Percentiles rank a stretch among this genome's conserved stretches.
These are phyloP conservation scores for Blastomussa wellsi DNA, from an alignment of 92 coral and sea anemone species.

Conservation along the genomic window DNA sequence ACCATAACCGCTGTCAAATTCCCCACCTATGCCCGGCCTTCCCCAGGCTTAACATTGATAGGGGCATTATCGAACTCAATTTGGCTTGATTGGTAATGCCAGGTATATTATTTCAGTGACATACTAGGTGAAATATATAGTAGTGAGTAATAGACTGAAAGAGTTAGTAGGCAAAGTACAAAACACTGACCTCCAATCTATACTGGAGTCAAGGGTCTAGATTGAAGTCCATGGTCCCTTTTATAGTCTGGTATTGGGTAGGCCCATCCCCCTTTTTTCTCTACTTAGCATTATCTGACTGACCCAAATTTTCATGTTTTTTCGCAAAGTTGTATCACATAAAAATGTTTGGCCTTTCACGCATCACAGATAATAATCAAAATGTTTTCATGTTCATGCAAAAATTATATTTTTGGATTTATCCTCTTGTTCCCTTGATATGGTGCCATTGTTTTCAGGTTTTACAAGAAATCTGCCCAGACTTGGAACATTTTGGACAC, in stretches of 20 bases:
- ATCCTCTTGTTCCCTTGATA: neutral
- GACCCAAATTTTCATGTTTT: no score
- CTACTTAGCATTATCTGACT: no score
- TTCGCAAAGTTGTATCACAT: no score
- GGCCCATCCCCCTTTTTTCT: no score
- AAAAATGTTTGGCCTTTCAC: no score
- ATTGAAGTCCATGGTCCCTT: neutral
- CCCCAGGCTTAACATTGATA: no score
- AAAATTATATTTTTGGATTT: neutral
- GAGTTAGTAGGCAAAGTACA: neutral
- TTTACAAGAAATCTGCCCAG: conserved; percentile 65
- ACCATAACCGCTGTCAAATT: no score
- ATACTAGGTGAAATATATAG: neutral
- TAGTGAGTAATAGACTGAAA: neutral
- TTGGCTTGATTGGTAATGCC: no score
- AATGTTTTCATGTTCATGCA: no score
- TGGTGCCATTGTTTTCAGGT: conserved; percentile 40
- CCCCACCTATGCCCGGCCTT: no score
- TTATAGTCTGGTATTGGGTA: neutral
- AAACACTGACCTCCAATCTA: neutral
- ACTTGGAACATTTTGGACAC: conserved; percentile 83
- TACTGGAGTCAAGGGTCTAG: neutral
- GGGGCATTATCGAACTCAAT: no score
- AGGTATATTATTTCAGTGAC: neutral
- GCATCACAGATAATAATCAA: no score